Conservation (phyloP, 2,888 invertebrate genomes). For the Melinopterus prodromus region DNA sequence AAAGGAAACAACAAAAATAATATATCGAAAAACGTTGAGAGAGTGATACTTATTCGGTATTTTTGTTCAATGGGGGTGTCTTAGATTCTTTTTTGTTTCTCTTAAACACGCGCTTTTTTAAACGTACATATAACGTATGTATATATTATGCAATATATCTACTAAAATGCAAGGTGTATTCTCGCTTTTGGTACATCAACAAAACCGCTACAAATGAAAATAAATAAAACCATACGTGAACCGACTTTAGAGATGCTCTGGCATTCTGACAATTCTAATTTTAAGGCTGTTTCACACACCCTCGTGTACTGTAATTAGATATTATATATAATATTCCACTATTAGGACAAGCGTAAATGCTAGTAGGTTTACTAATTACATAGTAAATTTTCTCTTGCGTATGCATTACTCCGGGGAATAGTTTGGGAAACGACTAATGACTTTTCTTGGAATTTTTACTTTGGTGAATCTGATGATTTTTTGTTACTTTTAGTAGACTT, state of each 20-base stretch:
- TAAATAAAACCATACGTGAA: not conserved
- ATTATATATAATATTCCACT: not conserved
- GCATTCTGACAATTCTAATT: not conserved
- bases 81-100: not conserved
- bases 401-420: not conserved
- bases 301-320: not conserved
- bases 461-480: not conserved
- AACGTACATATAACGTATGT: conserved; percentile 4
- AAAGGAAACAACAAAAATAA: conserved; percentile 4
- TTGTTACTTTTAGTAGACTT: not conserved
- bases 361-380: not conserved
- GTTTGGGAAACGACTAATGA: not conserved
- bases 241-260: not conserved
- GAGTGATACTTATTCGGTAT: conserved; percentile 27
- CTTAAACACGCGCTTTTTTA: not conserved
- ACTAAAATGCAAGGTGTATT: conserved; percentile 4
- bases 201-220: not conserved
- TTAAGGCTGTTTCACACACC: not conserved
- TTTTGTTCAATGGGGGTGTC: conserved; percentile 6
- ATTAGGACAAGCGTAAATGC: conserved; percentile 4
- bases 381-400: not conserved
- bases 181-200: not conserved
- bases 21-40: not conserved
- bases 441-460: not conserved
- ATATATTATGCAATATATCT: not conserved